Conservation (phyloP, 2,113 vertebrate species). For the Herpetotheres cachinnans region DNA sequence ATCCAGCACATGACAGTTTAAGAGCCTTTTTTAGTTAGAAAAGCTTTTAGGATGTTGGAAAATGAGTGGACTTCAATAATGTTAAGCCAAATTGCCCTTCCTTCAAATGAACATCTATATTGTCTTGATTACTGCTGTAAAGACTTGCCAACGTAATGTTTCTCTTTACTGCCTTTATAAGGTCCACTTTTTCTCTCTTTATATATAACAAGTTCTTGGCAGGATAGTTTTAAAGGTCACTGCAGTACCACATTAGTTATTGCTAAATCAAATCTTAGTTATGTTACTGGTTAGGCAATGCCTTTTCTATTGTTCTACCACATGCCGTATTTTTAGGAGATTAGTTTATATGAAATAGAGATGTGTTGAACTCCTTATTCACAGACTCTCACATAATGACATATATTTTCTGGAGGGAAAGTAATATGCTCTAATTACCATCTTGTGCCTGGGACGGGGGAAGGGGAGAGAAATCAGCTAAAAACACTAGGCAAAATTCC, state of each 20-base stretch:
- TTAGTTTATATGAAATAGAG: neutral
- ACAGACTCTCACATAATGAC: neutral
- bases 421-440: neutral
- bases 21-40: neutral
- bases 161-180: neutral
- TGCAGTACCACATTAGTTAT: neutral
- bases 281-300: neutral
- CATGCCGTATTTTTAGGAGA: neutral
- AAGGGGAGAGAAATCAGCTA: neutral
- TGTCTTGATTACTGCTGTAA: neutral
- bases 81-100: neutral
- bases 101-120: neutral
- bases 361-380: neutral
- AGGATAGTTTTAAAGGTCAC: neutral
- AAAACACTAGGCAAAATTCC: neutral
- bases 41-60: conserved; percentile 29
- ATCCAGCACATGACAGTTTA: neutral
- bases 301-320: neutral
- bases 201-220: neutral
- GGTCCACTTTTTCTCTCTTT: neutral
- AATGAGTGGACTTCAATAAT: neutral
- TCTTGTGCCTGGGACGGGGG: neutral
- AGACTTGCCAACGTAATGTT: neutral
- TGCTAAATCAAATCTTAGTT: neutral
- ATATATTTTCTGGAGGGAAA: neutral